Base-by-base conservation (phyloP, 37 sponge, comb jelly and placozoan genomes). In the Aplysina aerophoba region DNA sequence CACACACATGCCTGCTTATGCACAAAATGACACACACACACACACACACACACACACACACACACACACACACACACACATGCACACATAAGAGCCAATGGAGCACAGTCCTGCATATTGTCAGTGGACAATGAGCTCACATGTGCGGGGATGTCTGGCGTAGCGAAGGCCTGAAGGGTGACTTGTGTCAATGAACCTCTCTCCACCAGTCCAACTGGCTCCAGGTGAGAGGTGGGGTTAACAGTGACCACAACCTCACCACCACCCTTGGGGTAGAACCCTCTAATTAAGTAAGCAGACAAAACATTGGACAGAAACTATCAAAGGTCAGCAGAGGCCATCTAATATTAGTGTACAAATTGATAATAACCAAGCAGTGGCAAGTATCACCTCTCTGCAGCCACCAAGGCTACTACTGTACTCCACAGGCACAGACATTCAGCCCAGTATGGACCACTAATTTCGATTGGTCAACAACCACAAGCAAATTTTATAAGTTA, bases 221-320 rank as follows among this genome's bases (percentile, higher is more conserved):
- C 59, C 39, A 98, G 86, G 22, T 78, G 20, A 5, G 39, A 22
- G 22, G 90, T 35, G 0, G 94, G 96, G 30, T 83, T 25, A 8
- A 79, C 78, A 16, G 71, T 71, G 6, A 93, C 58, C 1, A 63
- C 58, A 22, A 98, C 91, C 64, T 95, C 94, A 19, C 98, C 98
- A 0, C 96, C 88, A 24, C 98, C 98, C 63, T 88, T 91, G 11
- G 98, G 98, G 86, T 86, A 94, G 84, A 92, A 98, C 58, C 98
- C 98, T 78, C 98, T 93, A 75, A 75, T 75, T 22, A 66, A 60
- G 55, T 24, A 55, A 81, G 0, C 6, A 81, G 0, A 67, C 44
- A 33, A 57, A 4, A 14, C 4, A 22, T 39, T 6, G 20, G 6
- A 5, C 55, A n/a, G n/a, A n/a, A n/a, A n/a, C n/a, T n/a, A n/a